Base-by-base conservation (phyloP, 2,113 vertebrate genomes). In the Calcarius ornatus region DNA sequence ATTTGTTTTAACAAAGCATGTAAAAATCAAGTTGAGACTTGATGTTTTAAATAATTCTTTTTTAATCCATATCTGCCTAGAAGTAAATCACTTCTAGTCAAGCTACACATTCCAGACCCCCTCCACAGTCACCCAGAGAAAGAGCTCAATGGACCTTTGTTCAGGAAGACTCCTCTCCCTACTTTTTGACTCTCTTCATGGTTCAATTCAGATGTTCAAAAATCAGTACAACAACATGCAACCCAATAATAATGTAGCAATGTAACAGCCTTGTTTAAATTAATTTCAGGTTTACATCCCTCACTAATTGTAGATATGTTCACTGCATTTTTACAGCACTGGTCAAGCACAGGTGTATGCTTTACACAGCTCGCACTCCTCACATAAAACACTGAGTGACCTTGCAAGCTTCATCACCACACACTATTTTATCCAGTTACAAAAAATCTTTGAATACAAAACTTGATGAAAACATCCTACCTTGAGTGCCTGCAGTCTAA, bases 401-500 rank as follows among this genome's bases (percentile, higher is more conserved):
- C 38, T 15, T 64, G 35, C 38, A 88, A 64, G 47, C 60, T 64
- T 40, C 38, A 33, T 43, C 7, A 1, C 16, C 23, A 30, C 6
- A n/a, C 12, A 12, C 7, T 42, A 11, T 35, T 61, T 42, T 38
- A 47, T 21, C 6, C 19, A 68, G 14, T 40, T 17, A 22, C 5
- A 72, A 25, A n/a, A 28, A 18, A 35, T 5, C 8, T 31, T 17
- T 4, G 43, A 87, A 85, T 21, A 84, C 9, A 40, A 72, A 54
- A 50, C 18, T 53, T 24, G 4, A 48, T 37, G 75, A 69, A 88
- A 25, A 57, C 5, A 50, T 2, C 17, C 12, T 92, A 99, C 99
- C 99, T 99, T 99, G 6, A 99, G 98, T 22, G 98, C 98, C 95
- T 99, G 99, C 92, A 99, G 97, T 66, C 98, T 96, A 70, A 98